Evolutionary conservation across 2,888 invertebrate genomes (phyloP), one percentile per base, ranked within the genome.

Genomic region (Cordilura impudica): DNA sequence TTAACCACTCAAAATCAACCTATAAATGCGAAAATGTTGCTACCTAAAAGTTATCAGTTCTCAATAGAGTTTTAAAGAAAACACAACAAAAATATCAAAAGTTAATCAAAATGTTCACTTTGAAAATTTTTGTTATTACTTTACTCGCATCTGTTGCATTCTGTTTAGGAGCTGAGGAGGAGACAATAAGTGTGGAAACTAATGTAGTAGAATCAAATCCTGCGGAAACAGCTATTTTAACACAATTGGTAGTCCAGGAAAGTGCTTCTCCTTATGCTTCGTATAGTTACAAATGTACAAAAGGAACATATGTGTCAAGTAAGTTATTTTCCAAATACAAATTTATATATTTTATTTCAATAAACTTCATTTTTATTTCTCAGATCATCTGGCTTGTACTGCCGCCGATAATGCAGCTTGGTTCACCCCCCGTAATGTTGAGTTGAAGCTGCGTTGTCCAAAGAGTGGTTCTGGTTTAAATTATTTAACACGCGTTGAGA

Each of bases 361-460:
- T 12, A 10, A 45, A 26, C 4, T 8, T 14, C 23, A 23, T 35
- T 23, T 1, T 23, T 23, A 21, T n/a, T 16, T 29, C 26, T 29
- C 14, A 77, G 80, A 12, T 35, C 65, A 43, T 18, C 29, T 80
- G 26, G 72, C 49, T 10, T 82, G 82, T 45, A 39, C 49, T 16
- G 60, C 43, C 23, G 29, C 47, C n/a, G 78, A 82, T 26, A 60
- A 26, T 14, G 74, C 58, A 5, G 29, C 43, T 7, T 82, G 78
- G 78, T 7, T 23, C 1, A 7, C 67, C 0, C 65, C 73, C 4
- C 81, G 81, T 47, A 29, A 82, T 69, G 71, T 82, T n/a, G 49
- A 78, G n/a, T n/a, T 81, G 12, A 82, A 70, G 31, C 39, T 82
- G 23, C 78, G 81, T 61, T 82, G 82, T 35, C 82, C 82, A 0